Percentiles rank a stretch among this genome's conserved stretches.
Conservation (phyloP, 2,113 vertebrate species). For the Psilopsiagon aurifrons region DNA sequence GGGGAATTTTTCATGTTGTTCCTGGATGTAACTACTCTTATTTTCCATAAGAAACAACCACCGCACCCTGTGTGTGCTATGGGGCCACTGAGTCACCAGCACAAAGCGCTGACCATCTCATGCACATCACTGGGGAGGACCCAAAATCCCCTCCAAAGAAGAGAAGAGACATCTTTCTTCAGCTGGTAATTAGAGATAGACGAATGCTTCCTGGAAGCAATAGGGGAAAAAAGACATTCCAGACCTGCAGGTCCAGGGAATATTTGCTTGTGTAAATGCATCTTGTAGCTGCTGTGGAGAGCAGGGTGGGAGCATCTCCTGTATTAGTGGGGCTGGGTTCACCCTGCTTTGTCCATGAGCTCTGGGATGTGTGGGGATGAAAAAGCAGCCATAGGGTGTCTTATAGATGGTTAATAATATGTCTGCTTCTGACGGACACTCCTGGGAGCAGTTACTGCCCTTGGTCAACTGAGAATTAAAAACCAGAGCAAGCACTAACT, state of each 20-base stretch:
- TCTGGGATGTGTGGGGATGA: not conserved
- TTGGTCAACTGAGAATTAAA: not conserved
- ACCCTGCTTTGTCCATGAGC: too few relatives aligned
- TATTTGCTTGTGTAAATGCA: not conserved
- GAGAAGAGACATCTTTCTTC: not conserved
- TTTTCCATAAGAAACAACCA: not conserved
- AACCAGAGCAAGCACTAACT: not conserved
- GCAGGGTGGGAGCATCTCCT: not conserved
- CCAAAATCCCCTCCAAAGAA: not conserved
- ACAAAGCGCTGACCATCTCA: accelerated
- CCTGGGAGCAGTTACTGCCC: not conserved
- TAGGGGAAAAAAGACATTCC: not conserved
- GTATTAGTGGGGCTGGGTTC: not conserved
- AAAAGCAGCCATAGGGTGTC: not conserved
- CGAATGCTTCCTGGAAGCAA: not conserved
- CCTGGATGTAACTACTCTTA: not conserved
- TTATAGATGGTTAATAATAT: not conserved
- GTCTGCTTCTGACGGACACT: not conserved
- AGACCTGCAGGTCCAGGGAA: not conserved
- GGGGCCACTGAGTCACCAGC: not conserved
- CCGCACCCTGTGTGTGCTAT: not conserved
- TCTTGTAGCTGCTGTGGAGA: not conserved
- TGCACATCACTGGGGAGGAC: not conserved
- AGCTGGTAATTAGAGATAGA: not conserved
- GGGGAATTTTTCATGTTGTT: not conserved